Evolutionary conservation across 2,113 vertebrate species (phyloP).

Genomic region (Baryphthengus martii): DNA sequence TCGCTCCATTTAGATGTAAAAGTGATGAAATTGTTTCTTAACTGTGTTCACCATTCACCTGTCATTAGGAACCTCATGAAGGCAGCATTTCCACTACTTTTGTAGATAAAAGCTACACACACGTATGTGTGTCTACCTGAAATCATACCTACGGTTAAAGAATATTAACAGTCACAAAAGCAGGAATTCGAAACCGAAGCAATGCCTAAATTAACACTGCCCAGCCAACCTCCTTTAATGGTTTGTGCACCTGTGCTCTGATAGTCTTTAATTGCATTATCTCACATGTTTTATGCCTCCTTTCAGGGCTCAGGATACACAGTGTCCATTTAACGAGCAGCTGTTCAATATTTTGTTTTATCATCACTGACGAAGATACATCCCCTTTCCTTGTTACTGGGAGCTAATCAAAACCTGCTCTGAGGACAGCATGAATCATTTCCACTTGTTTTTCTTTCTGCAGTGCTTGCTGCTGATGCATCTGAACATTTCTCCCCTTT

Average conservation of each 20-base stretch:
- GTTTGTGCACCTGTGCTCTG: background rate
- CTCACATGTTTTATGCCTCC: background rate
- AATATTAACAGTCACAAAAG: background rate
- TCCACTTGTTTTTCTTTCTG: background rate
- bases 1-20: background rate
- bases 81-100: background rate
- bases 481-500: background rate
- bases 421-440: constrained; percentile 4
- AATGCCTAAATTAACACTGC: background rate
- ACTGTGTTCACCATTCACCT: background rate
- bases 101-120: background rate
- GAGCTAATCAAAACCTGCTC: background rate
- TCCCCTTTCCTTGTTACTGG: background rate
- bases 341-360: constrained; percentile 13
- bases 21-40: background rate
- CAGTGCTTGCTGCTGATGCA: background rate
- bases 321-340: background rate
- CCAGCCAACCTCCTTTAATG: background rate
- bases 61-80: background rate
- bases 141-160: background rate
- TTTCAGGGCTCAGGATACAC: background rate
- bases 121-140: background rate
- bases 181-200: background rate
- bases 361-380: background rate
- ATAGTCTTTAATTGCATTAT: background rate